Evolutionary conservation across 2,888 invertebrate genomes (phyloP), one percentile per base, ranked within the genome.

Genomic region (Poecilobothrus nobilitatus): DNA sequence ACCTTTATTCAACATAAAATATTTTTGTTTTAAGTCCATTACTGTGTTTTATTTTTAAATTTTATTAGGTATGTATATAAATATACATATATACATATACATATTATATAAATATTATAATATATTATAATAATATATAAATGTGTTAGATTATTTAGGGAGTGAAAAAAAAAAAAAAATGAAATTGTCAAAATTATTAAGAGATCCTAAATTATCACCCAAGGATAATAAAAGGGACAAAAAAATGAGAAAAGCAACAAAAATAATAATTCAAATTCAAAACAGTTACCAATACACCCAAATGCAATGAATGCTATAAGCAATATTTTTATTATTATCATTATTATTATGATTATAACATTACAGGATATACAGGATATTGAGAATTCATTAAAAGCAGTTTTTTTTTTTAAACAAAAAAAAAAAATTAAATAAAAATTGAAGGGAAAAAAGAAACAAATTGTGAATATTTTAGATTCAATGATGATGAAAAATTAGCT

Each of bases 401-500:
- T 27, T 27, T 27, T 27, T n/a, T n/a, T n/a, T n/a, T n/a, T n/a
- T n/a, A 44, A 18, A 18, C 2, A 53, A 18, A 53, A 53, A 37
- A 37, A 37, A 37, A 37, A 37, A 37, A 10, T 37, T 37, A 37
- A 37, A 37, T 3, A 53, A n/a, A 53, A 37, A 53, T 4, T 12
- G 1, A 5, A 53, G 6, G 18, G 15, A 53, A 53, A 1, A 15
- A 18, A 53, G 15, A 18, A 53, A 53, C 5, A 53, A 53, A 9
- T 12, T 41, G 41, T 53, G 53, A 53, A 53, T 53, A 53, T 53
- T 53, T 53, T 53, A 18, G 15, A 53, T 53, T 53, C 18, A 53
- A 53, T 53, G 53, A 53, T 53, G 53, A 53, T 53, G 53, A 53
- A 53, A 53, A 53, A 53, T 53, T 53, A 53, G 53, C 53, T 53